Evolutionary conservation across 2,113 vertebrate species (phyloP), one percentile per base, ranked within the genome.

Genomic region (Nibea albiflora): DNA sequence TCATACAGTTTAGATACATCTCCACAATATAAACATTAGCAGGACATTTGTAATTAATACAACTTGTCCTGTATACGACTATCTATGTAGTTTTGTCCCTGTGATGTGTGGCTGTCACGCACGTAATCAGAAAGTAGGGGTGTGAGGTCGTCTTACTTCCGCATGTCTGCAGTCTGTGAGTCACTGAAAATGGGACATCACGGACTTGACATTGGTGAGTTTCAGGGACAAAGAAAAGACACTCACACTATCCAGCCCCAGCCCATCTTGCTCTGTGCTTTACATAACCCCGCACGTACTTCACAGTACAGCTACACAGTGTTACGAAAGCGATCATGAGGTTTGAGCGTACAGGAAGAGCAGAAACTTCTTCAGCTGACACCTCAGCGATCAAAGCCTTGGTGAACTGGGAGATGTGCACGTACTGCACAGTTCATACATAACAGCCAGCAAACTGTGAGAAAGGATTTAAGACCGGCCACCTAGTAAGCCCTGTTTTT

Each of bases 331-430:
- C 73, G 76, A 84, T 84, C 66, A 81, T 47, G 58, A 77, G 65
- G 63, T 67, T 42, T 74, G 57, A 66, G 65, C 69, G 75, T 28
- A 80, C 54, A 71, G 73, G 63, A 60, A 64, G 31, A 78, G 69
- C 73, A 39, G 47, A 81, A 67, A 67, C 60, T 26, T 58, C 71
- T 53, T 78, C 42, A 84, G 78, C 54, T 39, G 80, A 80, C 78
- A 77, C 22, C 26, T 67, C 47, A 44, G 20, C 56, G 72, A 84
- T 87, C 84, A 87, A 80, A 83, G 70, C 62, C n/a, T 53, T 78
- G 73, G 76, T 69, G 80, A 84, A 68, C 22, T 24, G 61, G 53
- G 12, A 78, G 53, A 70, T 70, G 71, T 67, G 66, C 44, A 65
- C 47, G 53, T 46, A 44, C 35, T 39, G 35, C 20, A 70, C 35